These are phyloP conservation scores for Parapsyche elsis DNA, from an alignment of 1,140 invertebrate species.

Conservation along the genomic window DNA sequence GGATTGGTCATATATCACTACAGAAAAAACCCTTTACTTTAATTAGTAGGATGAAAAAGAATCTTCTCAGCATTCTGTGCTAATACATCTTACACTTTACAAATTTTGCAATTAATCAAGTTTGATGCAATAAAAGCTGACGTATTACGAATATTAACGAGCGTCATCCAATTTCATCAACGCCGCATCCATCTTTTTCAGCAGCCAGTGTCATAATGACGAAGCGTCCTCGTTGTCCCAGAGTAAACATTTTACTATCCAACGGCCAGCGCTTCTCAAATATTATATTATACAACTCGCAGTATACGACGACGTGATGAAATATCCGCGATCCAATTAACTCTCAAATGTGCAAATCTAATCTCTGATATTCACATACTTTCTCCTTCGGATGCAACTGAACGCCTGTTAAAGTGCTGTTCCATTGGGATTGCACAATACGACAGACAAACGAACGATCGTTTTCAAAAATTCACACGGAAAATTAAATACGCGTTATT, in stretches of 20 bases:
- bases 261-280: not conserved
- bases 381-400: not conserved
- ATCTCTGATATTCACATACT: not conserved
- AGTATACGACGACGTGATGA: not conserved
- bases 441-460: too few relatives aligned
- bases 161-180: not conserved
- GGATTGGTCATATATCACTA: too few relatives aligned
- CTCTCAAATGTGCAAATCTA: not conserved
- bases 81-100: too few relatives aligned
- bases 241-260: not conserved
- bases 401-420: not conserved
- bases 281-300: not conserved
- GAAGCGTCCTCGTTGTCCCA: not conserved
- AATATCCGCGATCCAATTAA: conserved; percentile 3
- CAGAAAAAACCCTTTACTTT: too few relatives aligned
- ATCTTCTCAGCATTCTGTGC: too few relatives aligned
- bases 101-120: too few relatives aligned
- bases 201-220: not conserved
- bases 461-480: too few relatives aligned
- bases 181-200: not conserved
- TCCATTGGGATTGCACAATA: too few relatives aligned
- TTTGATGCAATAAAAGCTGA: not conserved
- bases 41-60: too few relatives aligned
- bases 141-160: not conserved
- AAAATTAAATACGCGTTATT: too few relatives aligned